Conservation (phyloP, 2,888 invertebrate species). For the Drosophila macrospina region DNA sequence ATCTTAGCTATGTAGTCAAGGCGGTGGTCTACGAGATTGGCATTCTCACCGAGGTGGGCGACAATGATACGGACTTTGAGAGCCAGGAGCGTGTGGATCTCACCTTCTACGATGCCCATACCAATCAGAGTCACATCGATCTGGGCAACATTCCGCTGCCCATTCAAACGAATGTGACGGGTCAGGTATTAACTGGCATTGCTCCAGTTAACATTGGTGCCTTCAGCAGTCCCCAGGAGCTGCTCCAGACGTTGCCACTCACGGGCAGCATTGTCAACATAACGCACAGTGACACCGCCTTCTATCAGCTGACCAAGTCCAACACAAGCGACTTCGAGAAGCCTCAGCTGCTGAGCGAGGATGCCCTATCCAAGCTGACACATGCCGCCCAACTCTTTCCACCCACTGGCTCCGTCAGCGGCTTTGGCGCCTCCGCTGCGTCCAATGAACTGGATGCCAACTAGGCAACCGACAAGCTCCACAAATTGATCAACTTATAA, state of each 20-base stretch:
- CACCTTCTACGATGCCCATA: slow-evolving; percentile 86
- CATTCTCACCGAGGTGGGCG: slow-evolving; percentile 87
- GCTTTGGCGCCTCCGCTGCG: slow-evolving; percentile 37
- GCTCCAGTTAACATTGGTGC: slow-evolving; percentile 86
- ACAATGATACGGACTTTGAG: slow-evolving; percentile 85
- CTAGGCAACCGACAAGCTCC: no score
- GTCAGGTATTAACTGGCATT: slow-evolving; percentile 86
- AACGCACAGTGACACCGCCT: slow-evolving; percentile 85
- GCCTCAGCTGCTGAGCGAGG: slow-evolving; percentile 73
- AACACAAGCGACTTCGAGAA: slow-evolving; percentile 77
- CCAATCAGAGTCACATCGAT: slow-evolving; percentile 86
- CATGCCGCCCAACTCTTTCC: slow-evolving; percentile 77
- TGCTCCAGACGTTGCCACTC: slow-evolving; percentile 83
- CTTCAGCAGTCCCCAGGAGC: slow-evolving; percentile 83
- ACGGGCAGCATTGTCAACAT: slow-evolving; percentile 85
- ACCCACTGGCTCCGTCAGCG: slow-evolving; percentile 15
- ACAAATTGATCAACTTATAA: neutral
- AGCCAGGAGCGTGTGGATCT: slow-evolving; percentile 87
- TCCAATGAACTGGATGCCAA: slow-evolving; percentile 57
- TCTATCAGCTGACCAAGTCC: slow-evolving; percentile 82
- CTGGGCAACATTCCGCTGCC: slow-evolving; percentile 87
- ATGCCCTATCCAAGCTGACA: slow-evolving; percentile 72
- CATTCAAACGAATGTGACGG: slow-evolving; percentile 87
- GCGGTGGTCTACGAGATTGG: slow-evolving; percentile 88
- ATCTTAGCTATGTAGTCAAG: slow-evolving; percentile 86